Conservation (phyloP, 2,888 invertebrate genomes). For the Liopterus haemorrhoidalis region DNA sequence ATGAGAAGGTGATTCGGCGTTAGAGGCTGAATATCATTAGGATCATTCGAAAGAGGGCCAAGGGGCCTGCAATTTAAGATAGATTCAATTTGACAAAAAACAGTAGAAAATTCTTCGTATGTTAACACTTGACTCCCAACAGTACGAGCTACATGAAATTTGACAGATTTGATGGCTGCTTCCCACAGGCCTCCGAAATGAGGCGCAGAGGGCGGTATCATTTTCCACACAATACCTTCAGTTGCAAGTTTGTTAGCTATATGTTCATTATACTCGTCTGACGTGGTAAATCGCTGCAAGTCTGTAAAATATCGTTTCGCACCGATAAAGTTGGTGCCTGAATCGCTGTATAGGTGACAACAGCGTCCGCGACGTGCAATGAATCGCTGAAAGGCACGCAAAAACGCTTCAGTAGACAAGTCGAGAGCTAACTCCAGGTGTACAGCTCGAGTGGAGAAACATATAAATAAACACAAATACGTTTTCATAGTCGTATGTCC, state of each 20-base stretch:
- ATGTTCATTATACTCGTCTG: constrained; percentile 3
- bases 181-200: constrained; percentile 37
- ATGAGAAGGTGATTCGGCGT: constrained; percentile 25
- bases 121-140: constrained; percentile 30
- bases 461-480: constrained; percentile 36
- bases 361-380: constrained; percentile 14
- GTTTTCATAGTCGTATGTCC: constrained; percentile 25
- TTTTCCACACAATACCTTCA: constrained; percentile 34
- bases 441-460: constrained; percentile 33
- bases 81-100: constrained; percentile 32
- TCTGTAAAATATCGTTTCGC: constrained; percentile 20
- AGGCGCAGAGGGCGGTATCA: constrained; percentile 34
- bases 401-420: constrained; percentile 27
- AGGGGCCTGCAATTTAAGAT: constrained; percentile 34
- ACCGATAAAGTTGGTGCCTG: constrained; percentile 25
- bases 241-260: constrained; percentile 14
- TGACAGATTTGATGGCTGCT: constrained; percentile 33
- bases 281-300: constrained; percentile 5
- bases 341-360: constrained; percentile 9
- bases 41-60: constrained; percentile 22
- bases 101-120: constrained; percentile 33
- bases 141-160: constrained; percentile 33
- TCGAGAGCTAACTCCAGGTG: constrained; percentile 33
- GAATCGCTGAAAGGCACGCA: constrained; percentile 23
- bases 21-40: constrained; percentile 20